These are phyloP conservation scores for Bovichtus variegatus DNA, from an alignment of 2,797 vertebrate species.

Conservation along the genomic window DNA sequence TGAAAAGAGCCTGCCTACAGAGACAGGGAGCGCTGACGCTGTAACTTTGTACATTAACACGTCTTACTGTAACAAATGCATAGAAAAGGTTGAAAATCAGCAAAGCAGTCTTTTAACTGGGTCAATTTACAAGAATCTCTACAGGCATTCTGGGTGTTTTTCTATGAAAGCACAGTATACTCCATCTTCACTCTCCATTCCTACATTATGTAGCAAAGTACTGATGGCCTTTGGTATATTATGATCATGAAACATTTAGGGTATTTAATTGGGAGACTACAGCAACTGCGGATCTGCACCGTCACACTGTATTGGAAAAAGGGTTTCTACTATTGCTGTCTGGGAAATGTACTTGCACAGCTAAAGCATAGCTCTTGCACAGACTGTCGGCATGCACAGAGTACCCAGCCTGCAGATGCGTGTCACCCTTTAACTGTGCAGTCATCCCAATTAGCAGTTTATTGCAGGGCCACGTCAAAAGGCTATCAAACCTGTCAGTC, in stretches of 20 bases:
- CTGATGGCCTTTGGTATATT: not conserved
- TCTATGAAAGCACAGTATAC: constrained; percentile 22
- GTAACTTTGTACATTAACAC: not conserved
- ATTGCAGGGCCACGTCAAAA: constrained; percentile 40
- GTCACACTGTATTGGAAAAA: constrained; percentile 6
- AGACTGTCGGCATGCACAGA: constrained; percentile 5
- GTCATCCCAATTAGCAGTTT: constrained; percentile 44
- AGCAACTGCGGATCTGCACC: not conserved
- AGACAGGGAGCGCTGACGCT: constrained; percentile 1
- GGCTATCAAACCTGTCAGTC: constrained; percentile 77
- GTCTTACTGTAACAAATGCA: not conserved
- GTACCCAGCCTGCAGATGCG: not conserved
- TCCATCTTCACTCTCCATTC: not conserved
- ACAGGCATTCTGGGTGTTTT: constrained; percentile 3
- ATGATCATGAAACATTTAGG: constrained; percentile 3
- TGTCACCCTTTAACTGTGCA: constrained; percentile 54
- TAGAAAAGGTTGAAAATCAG: constrained; percentile 36
- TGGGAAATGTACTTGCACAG: constrained; percentile 45
- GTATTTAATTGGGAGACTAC: constrained; percentile 24
- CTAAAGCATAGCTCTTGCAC: constrained; percentile 39
- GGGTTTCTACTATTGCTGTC: constrained; percentile 19
- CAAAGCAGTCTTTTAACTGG: constrained; percentile 24
- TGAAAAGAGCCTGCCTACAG: constrained; percentile 6
- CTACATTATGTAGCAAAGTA: constrained; percentile 4
- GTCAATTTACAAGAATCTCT: constrained; percentile 18